These are phyloP conservation scores for Vombatus ursinus DNA, from an alignment of 2,113 vertebrate species.

Conservation along the genomic window DNA sequence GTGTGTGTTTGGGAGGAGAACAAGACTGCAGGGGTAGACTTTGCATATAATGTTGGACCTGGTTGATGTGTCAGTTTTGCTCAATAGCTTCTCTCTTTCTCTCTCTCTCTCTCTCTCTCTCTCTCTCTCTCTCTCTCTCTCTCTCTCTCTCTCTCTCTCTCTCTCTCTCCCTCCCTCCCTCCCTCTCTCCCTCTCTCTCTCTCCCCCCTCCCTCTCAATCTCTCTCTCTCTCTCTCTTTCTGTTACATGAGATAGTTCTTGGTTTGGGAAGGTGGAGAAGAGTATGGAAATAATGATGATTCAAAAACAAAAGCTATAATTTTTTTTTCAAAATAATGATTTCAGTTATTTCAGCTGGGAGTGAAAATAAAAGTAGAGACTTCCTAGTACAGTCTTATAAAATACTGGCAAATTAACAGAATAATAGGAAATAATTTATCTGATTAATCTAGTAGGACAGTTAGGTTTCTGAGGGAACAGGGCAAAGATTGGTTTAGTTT, in stretches of 20 bases:
- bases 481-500: background rate
- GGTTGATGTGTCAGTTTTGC: background rate
- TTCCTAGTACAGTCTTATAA: background rate
- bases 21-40: background rate
- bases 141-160: background rate
- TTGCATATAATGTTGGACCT: background rate
- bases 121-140: background rate
- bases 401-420: background rate
- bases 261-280: background rate
- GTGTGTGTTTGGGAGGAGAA: background rate
- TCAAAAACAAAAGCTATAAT: background rate
- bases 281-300: background rate
- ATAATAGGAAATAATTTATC: background rate
- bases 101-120: background rate
- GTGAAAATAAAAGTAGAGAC: background rate
- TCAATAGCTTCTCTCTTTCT: background rate
- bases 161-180: no score
- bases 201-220: no score
- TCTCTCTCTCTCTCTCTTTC: background rate
- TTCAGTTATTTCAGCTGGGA: background rate
- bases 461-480: background rate
- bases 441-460: background rate
- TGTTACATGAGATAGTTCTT: background rate
- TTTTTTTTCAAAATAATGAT: background rate
- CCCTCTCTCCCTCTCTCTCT: background rate